phyloP scores from a whole-genome alignment of 2,888 invertebrate genomes.

The Eurois occulta region DNA sequence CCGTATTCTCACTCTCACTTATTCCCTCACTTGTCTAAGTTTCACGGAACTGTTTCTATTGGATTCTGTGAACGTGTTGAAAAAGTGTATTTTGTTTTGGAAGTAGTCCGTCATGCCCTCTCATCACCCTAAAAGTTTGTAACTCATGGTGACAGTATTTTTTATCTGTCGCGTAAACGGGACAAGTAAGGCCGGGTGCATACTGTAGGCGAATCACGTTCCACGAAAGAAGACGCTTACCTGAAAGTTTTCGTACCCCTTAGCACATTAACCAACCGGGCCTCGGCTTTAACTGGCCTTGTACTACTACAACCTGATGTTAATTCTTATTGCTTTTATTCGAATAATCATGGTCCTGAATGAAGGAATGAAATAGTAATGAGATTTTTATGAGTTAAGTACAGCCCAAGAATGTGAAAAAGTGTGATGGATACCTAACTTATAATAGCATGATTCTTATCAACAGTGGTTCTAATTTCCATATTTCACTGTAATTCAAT shows the following conservation, averaged over 20 bases:
- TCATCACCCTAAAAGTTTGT: slow-evolving; percentile 66
- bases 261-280: slow-evolving; percentile 87
- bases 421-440: background rate
- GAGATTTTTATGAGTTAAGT: background rate
- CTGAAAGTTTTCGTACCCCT: slow-evolving; percentile 89
- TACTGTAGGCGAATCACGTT: slow-evolving; percentile 86
- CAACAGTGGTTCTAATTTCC: background rate
- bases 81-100: slow-evolving; percentile 63
- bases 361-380: slow-evolving; percentile 19
- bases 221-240: slow-evolving; percentile 88
- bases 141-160: slow-evolving; percentile 71
- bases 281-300: slow-evolving; percentile 76
- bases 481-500: background rate
- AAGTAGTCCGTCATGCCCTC: slow-evolving; percentile 66
- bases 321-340: slow-evolving; percentile 70
- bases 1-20: slow-evolving; percentile 32
- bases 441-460: background rate
- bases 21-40: slow-evolving; percentile 53
- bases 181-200: slow-evolving; percentile 65
- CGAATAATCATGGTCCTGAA: slow-evolving; percentile 62
- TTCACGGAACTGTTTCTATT: slow-evolving; percentile 57
- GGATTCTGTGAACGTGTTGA: slow-evolving; percentile 60
- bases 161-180: slow-evolving; percentile 67
- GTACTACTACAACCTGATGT: slow-evolving; percentile 73
- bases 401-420: background rate